Base-by-base conservation (phyloP, 2,797 vertebrate genomes). In the Hypotaenidia philippensis region DNA sequence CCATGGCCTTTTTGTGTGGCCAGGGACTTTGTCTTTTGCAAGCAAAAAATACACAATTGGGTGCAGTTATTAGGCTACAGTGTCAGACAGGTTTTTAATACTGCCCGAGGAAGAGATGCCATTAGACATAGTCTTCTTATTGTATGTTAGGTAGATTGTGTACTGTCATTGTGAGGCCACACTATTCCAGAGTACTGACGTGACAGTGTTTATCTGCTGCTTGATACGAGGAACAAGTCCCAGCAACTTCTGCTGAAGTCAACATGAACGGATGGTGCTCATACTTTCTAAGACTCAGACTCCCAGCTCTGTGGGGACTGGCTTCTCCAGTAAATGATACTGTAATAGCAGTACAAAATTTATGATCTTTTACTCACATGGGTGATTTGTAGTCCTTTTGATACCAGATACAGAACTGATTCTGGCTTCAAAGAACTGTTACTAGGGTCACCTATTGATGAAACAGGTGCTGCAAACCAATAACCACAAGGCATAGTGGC, bases 251-350 rank as follows among this genome's bases (percentile, higher is more conserved):
- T 79, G 64, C 55, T 49, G 38, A 85, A 63, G 41, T 52, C 47
- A 72, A 2, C 4, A 13, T 0, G 3, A 78, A 29, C 0, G 2
- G 1, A 0, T 41, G 38, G 5, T 1, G 2, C 6, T 80, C 25
- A 10, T 31, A 8, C n/a, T 68, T 44, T 82, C 61, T 31, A 25
- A 57, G 32, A 66, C 50, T 64, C 29, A 72, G 13, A 5, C 45
- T 56, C 38, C 25, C 19, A 86, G 0, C 4, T 59, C 38, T 14
- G 6, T 60, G 25, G 21, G 44, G 22, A 38, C 59, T 40, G 26
- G 29, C 7, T 94, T 68, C 27, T 85, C 44, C 45, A 64, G 18
- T 10, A 68, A 57, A 32, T 31, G 64, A 32, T 36, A 18, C 6
- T 59, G 18, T 36, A 52, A 52, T 11, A 56, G 18, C 16, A 78